Base-by-base conservation (phyloP, 2,113 vertebrate genomes). In the Grammomys dolichurus region DNA sequence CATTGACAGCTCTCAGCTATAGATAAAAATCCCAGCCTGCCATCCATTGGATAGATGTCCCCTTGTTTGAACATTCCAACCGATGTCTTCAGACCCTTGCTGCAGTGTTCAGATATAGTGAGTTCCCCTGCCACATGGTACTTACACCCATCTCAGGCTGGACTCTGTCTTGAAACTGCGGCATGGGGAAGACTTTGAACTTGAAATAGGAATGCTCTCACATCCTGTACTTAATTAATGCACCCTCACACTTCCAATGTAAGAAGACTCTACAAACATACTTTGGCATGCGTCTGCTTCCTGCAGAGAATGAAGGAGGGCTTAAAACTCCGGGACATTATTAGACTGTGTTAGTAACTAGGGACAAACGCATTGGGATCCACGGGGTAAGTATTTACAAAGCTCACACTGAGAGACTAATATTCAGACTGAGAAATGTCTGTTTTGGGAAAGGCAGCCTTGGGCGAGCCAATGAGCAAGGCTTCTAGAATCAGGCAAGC, bases 201-300 rank as follows among this genome's bases (percentile, higher is more conserved):
- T 85, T 88, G 88, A 93, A 93, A 90, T 73, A 88, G 36, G 90
- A 91, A 92, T 95, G 89, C 51, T 82, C 80, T 94, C 84, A 46
- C 60, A 63, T 48, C 67, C 73, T 60, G 54, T 40, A 81, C 87
- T 92, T 94, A 88, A 96, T 97, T 77, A 93, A 86, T 82, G 85
- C 43, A 69, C 69, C 77, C 54, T 93, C 85, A 73, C 76, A 78
- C 87, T 93, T 65, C 73, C 40, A 76, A 67, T 85, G 76, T 81
- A 33, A 89, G 91, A 95, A 81, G 54, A 19, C 19, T 78, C 89
- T 56, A 22, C 40, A 90, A 81, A 86, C 70, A 91, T n/a, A 67
- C 33, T 54, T 80, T 5, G 76, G 72, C 72, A 0, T 3, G 20
- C 51, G 14, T 36, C n/a, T 16, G 43, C 46, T 48, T 73, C 70